Evolutionary conservation across 1,140 invertebrate genomes (phyloP), one percentile per base, ranked within the genome.

Genomic region (Leptopilina boulardi): DNA sequence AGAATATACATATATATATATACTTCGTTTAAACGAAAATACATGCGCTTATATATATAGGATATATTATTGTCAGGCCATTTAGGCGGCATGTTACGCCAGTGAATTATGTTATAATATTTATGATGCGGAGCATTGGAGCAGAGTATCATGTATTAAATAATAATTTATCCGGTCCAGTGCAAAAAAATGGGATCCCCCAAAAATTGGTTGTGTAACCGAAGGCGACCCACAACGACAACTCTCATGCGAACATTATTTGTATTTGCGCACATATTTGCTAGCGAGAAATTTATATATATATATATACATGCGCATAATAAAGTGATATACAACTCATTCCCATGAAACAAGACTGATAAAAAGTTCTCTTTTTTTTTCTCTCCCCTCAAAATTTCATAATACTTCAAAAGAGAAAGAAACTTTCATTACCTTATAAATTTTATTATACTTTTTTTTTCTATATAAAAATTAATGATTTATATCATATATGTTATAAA

Each of bases 161-260:
- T 80, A 83, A 83, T 83, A 80, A 83, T 83, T 81, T 77, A 81
- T 77, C 56, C 77, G 42, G 66, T 41, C 71, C 74, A 51, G 47
- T 9, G 9, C 5, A 38, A 38, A 38, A 75, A 72, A 75, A 51
- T 74, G 71, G 47, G 70, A 77, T 71, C 44, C 38, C 71, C 78
- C n/a, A n/a, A 54, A 83, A 83, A 83, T 81, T 81, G 80, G 79
- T 83, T 83, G 76, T 77, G 73, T 76, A 83, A 83, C 78, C 54
- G 77, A 74, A 74, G 19, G 38, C 41, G 38, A 66, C 73, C 38
- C 18, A n/a, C n/a, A 23, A 30, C 51, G 74, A 66, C 3, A 51
- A 51, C 42, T 47, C 8, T 15, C 9, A 21, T 15, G 30, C 30
- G 59, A 23, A 30, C 59, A 6, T 23, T 15, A 23, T 11, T 66